Evolutionary conservation across 2,797 vertebrate genomes (phyloP), one percentile per base, ranked within the genome.

Genomic region (Urocyon cinereoargenteus): DNA sequence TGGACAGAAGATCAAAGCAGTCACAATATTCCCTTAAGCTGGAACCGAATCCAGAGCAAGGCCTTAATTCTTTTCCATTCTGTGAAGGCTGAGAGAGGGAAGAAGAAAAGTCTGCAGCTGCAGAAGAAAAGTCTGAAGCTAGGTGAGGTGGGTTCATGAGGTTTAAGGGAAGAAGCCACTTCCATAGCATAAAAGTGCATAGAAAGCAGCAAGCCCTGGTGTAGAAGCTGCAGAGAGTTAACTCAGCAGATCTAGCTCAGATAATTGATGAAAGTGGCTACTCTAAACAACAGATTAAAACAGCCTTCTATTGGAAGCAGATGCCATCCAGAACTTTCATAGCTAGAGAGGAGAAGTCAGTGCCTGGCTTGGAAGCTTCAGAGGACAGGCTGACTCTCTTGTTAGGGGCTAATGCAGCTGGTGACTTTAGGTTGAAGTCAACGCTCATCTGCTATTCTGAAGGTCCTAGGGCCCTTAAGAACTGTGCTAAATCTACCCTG

Each of bases 1-100:
- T 31, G 40, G 24, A 28, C 5, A 6, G 45, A 26, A 2, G 26
- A 11, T 31, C 45, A 28, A 31, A 28, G 8, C 68, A 0, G 0
- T 15, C 73, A 9, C 73, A 77, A 31, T 8, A 18, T 51, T 51
- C 73, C 45, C 73, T 77, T 10, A 51, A 77, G 15, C 73, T 45
- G 51, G 18, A 51, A 26, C 15, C 45, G 16, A 51, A 18, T 31
- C 73, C 45, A 16, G 15, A 51, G 73, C 45, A 51, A 77, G 73
- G 26, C 26, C 45, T 75, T 75, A 28, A 31, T 5, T 77, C 4
- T 51, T 45, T 51, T 77, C 73, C 28, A 31, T 51, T 75, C 72
- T 75, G 7, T 75, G 40, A 75, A 45, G 72, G 24, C 40, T 16
- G 72, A 28, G 72, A 31, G 28, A 15, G 15, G 73, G 9, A 15